phyloP scores from a whole-genome alignment of 2,797 vertebrate species.

The Eulemur coronatus region DNA sequence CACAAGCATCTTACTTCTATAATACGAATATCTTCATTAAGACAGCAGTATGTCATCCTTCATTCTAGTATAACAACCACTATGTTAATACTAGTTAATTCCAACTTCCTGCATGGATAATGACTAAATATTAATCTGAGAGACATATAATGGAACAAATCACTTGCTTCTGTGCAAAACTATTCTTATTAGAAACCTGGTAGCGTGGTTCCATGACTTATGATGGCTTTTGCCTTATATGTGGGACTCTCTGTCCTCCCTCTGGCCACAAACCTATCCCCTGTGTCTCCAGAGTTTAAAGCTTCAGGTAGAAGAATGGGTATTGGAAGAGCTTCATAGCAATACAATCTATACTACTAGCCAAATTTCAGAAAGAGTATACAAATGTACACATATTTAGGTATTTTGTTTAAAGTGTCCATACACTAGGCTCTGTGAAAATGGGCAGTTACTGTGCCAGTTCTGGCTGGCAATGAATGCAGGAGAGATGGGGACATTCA shows the following conservation, averaged over 20 bases:
- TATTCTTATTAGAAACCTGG: neutral
- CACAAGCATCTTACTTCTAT: constrained; percentile 16
- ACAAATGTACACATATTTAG: neutral
- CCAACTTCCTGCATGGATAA: constrained; percentile 29
- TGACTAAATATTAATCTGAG: constrained; percentile 45
- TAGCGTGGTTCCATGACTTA: accelerated
- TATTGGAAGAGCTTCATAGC: neutral
- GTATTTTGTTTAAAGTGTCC: neutral
- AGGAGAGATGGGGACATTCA: neutral
- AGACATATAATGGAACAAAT: neutral
- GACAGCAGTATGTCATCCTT: constrained; percentile 3
- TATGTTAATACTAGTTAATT: constrained; percentile 39
- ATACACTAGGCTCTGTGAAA: neutral
- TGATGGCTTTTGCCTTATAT: neutral
- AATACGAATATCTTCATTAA: constrained; percentile 17
- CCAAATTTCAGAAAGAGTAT: neutral
- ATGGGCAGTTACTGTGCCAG: no score
- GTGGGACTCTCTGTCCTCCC: neutral
- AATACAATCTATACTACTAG: neutral
- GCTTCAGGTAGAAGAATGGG: neutral
- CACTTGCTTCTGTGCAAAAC: neutral
- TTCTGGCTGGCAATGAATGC: neutral
- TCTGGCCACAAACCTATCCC: neutral
- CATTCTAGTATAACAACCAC: neutral
- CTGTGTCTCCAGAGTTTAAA: neutral